Base-by-base conservation (phyloP, 35 echinoderm and acorn worm species). In the Chiridota heheva region DNA sequence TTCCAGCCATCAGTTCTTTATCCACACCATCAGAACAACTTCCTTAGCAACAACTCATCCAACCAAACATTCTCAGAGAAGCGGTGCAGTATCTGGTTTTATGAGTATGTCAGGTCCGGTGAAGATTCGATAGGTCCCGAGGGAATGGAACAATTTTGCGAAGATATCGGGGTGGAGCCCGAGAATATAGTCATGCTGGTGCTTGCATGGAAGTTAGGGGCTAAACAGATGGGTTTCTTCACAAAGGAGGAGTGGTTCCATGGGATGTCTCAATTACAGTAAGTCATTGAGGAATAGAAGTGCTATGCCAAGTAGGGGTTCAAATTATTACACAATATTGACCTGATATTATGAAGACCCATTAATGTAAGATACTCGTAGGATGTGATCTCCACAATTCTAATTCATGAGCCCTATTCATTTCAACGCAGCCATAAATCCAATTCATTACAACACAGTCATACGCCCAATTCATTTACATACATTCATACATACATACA, bases 111-210 rank as follows among this genome's bases (percentile, higher is more conserved):
- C 2, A 77, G 73, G 15, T 42, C 77, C 18, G 75, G 75, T 33
- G 79, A 82, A 44, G 59, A 80, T 33, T 32, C 67, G 6, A 70
- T 89, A 29, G 95, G 95, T 26, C 95, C 95, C 5, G 88, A 91
- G 38, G 95, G 95, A 7, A 98, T 98, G 95, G 95, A 98, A 62
- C 91, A 98, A 75, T 98, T 98, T 61, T 98, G 95, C 75, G 89
- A 98, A 48, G 95, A 98, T 39, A 98, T 98, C 34, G 95, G 95
- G 7, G 89, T 98, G 37, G 95, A 91, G 40, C 95, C 95, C 31
- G 84, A 98, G 80, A 98, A 98, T 39, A 81, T 98, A 32, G 85
- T 98, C 32, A 98, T 98, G 95, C 67, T 98, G 58, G 86, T 86
- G 17, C 44, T 98, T 8, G 95, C 95, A 13, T 98, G 95, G 95